Conservation (phyloP, 1,140 invertebrate species). For the Listronotus oregonensis region DNA sequence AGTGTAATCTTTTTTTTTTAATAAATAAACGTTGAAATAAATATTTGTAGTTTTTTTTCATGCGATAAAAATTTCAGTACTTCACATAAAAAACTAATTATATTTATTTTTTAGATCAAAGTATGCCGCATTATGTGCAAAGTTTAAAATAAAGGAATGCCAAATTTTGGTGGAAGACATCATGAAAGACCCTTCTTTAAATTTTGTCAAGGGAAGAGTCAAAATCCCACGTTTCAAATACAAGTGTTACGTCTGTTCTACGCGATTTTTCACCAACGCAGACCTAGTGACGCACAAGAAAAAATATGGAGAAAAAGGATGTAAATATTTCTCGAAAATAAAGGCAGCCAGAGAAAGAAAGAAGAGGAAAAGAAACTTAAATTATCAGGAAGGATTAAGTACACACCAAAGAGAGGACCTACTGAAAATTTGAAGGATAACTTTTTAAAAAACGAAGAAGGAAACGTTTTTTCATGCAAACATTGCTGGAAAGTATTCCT, state of each 20-base stretch:
- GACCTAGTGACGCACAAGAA: slow-evolving; percentile 13
- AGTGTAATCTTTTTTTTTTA: too few relatives aligned
- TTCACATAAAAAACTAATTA: neutral
- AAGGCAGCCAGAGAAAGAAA: neutral
- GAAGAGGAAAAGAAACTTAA: slow-evolving; percentile 4
- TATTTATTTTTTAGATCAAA: neutral
- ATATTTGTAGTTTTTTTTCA: too few relatives aligned
- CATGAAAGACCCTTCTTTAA: slow-evolving; percentile 5
- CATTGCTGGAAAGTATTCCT: slow-evolving; percentile 26
- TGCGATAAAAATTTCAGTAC: too few relatives aligned
- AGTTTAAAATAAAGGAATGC: slow-evolving; percentile 22
- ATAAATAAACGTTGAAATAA: too few relatives aligned
- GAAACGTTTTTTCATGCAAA: slow-evolving; percentile 17
- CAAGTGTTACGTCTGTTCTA: slow-evolving; percentile 24
- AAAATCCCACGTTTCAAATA: slow-evolving; percentile 26
- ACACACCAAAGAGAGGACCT: neutral
- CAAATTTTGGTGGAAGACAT: slow-evolving; percentile 18
- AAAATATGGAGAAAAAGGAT: slow-evolving; percentile 21
- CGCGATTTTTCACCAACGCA: slow-evolving; percentile 7
- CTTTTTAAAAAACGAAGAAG: slow-evolving; percentile 4
- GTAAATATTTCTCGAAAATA: slow-evolving; percentile 20
- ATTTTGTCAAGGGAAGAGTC: slow-evolving; percentile 12
- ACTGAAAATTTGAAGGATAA: neutral
- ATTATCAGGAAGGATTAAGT: neutral
- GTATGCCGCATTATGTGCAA: neutral